These are phyloP conservation scores for Procavia capensis DNA, from an alignment of 2,113 vertebrate species.

Conservation along the genomic window DNA sequence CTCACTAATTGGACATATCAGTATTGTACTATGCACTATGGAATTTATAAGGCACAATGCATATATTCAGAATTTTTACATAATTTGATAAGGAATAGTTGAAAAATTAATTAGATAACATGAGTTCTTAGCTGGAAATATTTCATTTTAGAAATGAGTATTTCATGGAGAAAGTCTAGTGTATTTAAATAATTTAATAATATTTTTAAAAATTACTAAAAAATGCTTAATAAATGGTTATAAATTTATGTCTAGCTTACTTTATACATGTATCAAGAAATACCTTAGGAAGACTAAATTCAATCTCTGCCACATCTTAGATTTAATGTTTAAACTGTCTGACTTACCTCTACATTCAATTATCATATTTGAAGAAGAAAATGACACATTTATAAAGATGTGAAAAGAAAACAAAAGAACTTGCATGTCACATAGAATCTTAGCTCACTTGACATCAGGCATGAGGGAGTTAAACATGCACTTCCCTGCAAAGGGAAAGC, in stretches of 20 bases:
- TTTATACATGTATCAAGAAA: not conserved
- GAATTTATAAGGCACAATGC: not conserved
- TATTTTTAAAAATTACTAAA: not conserved
- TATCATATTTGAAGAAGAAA: constrained; percentile 1
- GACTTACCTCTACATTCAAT: not conserved
- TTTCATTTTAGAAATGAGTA: not conserved
- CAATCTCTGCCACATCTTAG: not conserved
- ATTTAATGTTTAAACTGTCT: not conserved
- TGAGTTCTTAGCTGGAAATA: constrained; percentile 21
- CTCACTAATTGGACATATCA: not conserved
- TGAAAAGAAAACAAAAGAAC: not conserved
- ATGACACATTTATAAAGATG: not conserved
- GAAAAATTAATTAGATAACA: constrained; percentile 1
- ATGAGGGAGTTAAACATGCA: not conserved
- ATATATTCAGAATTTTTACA: not conserved
- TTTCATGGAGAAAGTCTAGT: not conserved
- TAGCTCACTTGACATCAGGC: not conserved
- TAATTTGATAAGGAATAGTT: not conserved
- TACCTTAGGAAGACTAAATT: not conserved
- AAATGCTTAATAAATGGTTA: not conserved
- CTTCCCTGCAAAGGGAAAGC: not conserved
- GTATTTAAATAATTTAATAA: constrained; percentile 6
- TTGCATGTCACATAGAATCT: not conserved
- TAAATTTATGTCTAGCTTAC: not conserved
- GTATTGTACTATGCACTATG: not conserved